These are phyloP conservation scores for Drosophila chauvacae DNA, from an alignment of 1,140 invertebrate species.

Conservation along the genomic window DNA sequence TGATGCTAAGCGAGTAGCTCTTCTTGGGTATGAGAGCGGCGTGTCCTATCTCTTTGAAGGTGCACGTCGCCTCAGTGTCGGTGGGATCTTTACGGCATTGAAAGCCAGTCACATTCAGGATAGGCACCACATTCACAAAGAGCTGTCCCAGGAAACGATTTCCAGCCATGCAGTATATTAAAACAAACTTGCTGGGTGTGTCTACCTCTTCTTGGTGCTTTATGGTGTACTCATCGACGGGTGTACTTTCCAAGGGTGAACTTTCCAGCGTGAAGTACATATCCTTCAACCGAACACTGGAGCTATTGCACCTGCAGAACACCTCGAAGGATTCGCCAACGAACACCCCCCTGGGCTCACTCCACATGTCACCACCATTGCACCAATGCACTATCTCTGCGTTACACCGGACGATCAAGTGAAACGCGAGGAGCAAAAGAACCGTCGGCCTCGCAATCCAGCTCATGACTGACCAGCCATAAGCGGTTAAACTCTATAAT, in stretches of 20 bases:
- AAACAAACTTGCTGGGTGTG: neutral
- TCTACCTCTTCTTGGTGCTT: neutral
- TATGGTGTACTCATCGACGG: conserved; percentile 3
- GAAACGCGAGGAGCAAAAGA: neutral
- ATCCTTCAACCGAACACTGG: neutral
- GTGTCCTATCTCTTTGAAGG: neutral
- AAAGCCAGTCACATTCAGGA: neutral
- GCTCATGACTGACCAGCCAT: conserved; percentile 2
- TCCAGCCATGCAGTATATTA: neutral
- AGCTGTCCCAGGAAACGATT: neutral
- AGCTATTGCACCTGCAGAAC: conserved; percentile 12
- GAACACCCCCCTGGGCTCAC: neutral
- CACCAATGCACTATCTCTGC: neutral
- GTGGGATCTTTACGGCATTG: neutral
- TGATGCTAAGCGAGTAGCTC: conserved; percentile 1
- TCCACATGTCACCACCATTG: conserved; percentile 1
- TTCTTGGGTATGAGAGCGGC: neutral
- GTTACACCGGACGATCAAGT: neutral
- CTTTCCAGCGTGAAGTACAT: neutral
- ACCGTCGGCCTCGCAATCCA: neutral
- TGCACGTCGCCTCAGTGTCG: neutral
- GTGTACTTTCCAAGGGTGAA: neutral
- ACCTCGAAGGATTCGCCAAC: conserved; percentile 8
- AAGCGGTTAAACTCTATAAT: neutral
- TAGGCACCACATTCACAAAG: neutral